Evolutionary conservation across 1,140 invertebrate genomes (phyloP).

Genomic region (Caenorhabditis briggsae): DNA sequence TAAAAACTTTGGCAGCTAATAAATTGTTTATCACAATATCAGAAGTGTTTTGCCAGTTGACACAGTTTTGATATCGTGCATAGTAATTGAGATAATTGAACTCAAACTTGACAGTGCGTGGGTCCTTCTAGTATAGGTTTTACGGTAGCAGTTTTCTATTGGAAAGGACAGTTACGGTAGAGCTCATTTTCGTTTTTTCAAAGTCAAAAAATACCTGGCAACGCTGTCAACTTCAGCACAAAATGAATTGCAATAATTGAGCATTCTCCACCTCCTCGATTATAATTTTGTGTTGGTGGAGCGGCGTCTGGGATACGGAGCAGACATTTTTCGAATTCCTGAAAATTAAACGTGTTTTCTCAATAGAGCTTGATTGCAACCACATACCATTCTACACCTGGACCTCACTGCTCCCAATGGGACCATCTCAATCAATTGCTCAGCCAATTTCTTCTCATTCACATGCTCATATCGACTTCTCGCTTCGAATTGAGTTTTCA

Average conservation of each 20-base stretch:
- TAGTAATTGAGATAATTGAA: too few species aligned
- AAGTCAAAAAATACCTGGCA: slow-evolving; percentile 56
- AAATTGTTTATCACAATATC: too few species aligned
- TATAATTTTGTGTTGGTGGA: slow-evolving; percentile 69
- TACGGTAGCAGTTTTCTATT: too few species aligned
- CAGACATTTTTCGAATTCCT: slow-evolving; percentile 70
- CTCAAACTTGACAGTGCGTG: too few species aligned
- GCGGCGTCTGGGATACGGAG: slow-evolving; percentile 70
- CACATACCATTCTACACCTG: slow-evolving; percentile 70
- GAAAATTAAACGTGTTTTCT: slow-evolving; percentile 13
- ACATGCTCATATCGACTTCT: slow-evolving; percentile 75
- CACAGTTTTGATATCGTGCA: too few species aligned
- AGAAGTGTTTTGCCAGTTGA: too few species aligned
- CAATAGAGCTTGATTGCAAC: neutral
- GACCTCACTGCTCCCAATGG: slow-evolving; percentile 69
- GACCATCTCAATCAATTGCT: slow-evolving; percentile 68
- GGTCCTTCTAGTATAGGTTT: too few species aligned
- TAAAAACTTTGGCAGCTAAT: too few species aligned
- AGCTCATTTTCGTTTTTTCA: too few species aligned
- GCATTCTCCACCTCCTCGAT: slow-evolving; percentile 60
- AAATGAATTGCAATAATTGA: slow-evolving; percentile 74
- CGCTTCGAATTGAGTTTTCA: slow-evolving; percentile 75
- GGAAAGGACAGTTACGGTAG: too few species aligned
- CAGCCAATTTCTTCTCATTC: slow-evolving; percentile 73
- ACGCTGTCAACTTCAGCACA: slow-evolving; percentile 71